Percentiles rank a stretch among this genome's conserved stretches.
These are phyloP conservation scores for Gambelia wislizenii DNA, from an alignment of 2,797 vertebrate species.

Conservation along the genomic window DNA sequence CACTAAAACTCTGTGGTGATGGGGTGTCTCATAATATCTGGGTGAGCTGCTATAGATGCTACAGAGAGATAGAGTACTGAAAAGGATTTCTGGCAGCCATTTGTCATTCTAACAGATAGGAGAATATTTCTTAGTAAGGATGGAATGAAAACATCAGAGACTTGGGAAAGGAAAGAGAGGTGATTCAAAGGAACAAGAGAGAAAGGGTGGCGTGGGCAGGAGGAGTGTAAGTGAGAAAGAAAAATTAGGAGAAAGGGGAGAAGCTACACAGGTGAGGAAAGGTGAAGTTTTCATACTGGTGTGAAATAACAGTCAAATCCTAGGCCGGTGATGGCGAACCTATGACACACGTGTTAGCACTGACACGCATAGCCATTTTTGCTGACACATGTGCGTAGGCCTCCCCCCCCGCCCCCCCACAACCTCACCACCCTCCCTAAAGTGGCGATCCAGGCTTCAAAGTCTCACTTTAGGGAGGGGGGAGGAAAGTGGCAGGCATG, in stretches of 20 bases:
- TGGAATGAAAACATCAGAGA: neutral
- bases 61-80: neutral
- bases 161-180: neutral
- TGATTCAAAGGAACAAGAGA: neutral
- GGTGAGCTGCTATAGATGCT: neutral
- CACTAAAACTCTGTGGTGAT: too few species aligned
- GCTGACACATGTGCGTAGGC: too few species aligned
- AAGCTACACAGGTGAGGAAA: neutral
- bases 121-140: neutral
- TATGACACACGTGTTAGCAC: too few species aligned
- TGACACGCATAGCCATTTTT: too few species aligned
- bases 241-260: neutral
- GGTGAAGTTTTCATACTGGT: neutral
- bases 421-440: too few species aligned
- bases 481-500: too few species aligned
- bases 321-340: too few species aligned
- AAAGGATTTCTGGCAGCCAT: neutral
- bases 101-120: neutral
- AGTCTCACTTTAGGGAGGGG: too few species aligned
- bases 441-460: too few species aligned
- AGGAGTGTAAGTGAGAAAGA: neutral
- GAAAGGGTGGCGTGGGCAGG: neutral
- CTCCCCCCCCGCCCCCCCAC: too few species aligned
- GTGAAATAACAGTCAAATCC: neutral
- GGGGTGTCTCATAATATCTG: neutral